These are phyloP conservation scores for Cacajao melanocephalus DNA, from an alignment of 2,797 vertebrate species.

Conservation along the genomic window DNA sequence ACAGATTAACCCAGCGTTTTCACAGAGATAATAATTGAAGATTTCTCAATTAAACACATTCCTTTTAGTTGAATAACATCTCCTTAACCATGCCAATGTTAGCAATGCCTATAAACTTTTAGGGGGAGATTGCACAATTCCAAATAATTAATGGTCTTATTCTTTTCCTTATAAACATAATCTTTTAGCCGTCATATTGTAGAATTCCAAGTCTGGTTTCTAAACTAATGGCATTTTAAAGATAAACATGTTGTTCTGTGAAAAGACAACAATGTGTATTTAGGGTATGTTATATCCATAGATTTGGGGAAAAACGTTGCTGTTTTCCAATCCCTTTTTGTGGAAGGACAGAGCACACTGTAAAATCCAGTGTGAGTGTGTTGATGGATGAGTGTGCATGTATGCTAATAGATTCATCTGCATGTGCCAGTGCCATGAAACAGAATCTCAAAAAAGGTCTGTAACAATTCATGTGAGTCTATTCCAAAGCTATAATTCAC, in stretches of 20 bases:
- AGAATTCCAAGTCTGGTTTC: not conserved
- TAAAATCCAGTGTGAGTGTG: fast-evolving
- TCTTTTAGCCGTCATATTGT: not conserved
- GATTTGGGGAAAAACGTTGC: not conserved
- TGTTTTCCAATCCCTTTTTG: not conserved
- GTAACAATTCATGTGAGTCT: not conserved
- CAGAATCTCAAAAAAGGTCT: not conserved
- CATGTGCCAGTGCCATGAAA: not conserved
- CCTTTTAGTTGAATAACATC: not conserved
- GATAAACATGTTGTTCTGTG: not conserved
- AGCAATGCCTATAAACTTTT: not conserved
- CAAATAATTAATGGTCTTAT: not conserved
- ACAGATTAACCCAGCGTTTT: not conserved
- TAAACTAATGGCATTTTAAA: not conserved
- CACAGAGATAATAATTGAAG: not conserved
- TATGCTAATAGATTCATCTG: not conserved
- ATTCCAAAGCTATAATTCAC: not conserved
- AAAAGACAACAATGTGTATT: not conserved
- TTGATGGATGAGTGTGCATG: not conserved
- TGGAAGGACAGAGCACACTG: not conserved
- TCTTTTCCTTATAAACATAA: not conserved
- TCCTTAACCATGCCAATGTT: not conserved
- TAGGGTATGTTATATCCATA: not conserved
- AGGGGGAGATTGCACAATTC: not conserved
- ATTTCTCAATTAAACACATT: not conserved